Base-by-base conservation (phyloP, 1,140 invertebrate species). In the Drosophila micromelanica region DNA sequence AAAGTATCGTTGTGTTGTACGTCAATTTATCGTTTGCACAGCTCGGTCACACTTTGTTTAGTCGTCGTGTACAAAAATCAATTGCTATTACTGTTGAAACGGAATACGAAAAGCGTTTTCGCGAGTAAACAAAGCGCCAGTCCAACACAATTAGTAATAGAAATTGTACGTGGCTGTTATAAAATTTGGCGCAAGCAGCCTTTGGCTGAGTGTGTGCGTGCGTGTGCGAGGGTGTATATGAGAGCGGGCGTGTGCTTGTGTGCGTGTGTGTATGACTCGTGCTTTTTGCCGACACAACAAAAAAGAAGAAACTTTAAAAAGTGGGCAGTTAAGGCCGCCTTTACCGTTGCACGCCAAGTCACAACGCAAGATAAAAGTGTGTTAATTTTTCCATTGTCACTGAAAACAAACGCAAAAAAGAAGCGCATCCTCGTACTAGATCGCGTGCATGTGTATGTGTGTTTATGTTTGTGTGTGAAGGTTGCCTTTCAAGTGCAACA, bases 221-320 rank as follows among this genome's bases (percentile, higher is more conserved):
- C 40, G 54, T 49, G 30, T 48, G 46, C 23, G 46, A 48, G 23
- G 35, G 17, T 61, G 51, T 27, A 52, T 76, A 35, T 54, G 54
- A 59, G 62, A 65, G 73, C 68, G 48, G 69, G 8, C 15, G 40
- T 69, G 60, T 81, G 49, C 48, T 45, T 71, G 59, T 59, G 49
- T 72, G 76, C 60, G 78, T 48, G 23, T 70, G 48, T 49, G 49
- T 85, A 86, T 81, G 81, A 86, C 82, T 86, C 78, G 81, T 78
- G 80, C 65, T 76, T 85, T 79, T 84, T 70, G 82, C 81, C 81
- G 81, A 86, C 81, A 87, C 60, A 71, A 76, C 62, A 67, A 62
- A 78, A 72, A 32, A 57, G 65, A 59, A 35, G 8, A 86, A 56
- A 55, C n/a, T 32, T 17, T n/a, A 27, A 65, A 61, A 43, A 70